Conservation (phyloP, 37 sponge, comb jelly and placozoan genomes). For the Amphimedon queenslandica region DNA sequence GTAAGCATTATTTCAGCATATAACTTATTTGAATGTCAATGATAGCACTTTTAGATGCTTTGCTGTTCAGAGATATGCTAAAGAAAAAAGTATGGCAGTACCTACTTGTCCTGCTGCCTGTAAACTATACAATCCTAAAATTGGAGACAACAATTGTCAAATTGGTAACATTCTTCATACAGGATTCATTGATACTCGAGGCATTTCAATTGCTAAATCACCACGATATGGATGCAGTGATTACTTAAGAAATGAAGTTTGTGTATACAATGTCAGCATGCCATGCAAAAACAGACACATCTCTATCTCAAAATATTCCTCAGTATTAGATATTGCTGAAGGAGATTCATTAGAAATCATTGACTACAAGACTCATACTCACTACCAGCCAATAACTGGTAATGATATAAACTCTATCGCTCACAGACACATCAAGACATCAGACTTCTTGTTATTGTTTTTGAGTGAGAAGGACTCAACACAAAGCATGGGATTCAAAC, state of each 20-base stretch:
- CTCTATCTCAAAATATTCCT: background rate
- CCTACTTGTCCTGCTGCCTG: too few relatives aligned
- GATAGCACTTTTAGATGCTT: too few relatives aligned
- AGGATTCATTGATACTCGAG: background rate
- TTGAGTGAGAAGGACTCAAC: background rate
- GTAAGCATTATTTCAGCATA: too few relatives aligned
- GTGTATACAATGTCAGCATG: conserved; percentile 4
- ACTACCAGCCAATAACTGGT: background rate
- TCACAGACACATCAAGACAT: background rate
- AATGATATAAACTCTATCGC: background rate
- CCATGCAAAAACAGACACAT: background rate
- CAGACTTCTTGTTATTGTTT: background rate
- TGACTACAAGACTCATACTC: background rate
- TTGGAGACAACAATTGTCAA: too few relatives aligned
- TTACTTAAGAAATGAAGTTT: conserved; percentile 1
- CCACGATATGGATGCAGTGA: background rate
- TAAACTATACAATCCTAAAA: too few relatives aligned
- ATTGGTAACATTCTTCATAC: background rate
- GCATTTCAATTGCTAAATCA: background rate
- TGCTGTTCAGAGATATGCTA: too few relatives aligned
- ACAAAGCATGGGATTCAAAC: background rate
- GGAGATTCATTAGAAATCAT: background rate
- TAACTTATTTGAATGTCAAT: too few relatives aligned
- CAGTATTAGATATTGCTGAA: background rate
- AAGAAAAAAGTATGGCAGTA: too few relatives aligned